phyloP scores from a whole-genome alignment of 2,888 invertebrate species.

The Trachelus troglodyta region DNA sequence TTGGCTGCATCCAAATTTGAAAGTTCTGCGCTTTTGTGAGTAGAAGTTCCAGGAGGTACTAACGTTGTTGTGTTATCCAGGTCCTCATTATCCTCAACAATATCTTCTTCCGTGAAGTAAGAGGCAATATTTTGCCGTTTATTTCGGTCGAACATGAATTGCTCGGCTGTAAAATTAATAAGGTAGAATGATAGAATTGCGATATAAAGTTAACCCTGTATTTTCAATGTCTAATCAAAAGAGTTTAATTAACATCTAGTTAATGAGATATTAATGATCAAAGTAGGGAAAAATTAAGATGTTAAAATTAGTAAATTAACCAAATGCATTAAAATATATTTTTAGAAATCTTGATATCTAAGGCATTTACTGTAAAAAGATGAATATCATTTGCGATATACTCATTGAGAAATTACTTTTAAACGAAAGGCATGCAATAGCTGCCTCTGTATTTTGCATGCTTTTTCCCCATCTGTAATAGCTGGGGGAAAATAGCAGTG shows the following conservation, averaged over 20 bases:
- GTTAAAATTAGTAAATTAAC: too few species aligned
- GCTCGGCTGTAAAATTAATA: slow-evolving; percentile 68
- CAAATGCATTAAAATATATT: too few species aligned
- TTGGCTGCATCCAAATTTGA: slow-evolving; percentile 78
- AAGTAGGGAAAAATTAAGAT: not conserved
- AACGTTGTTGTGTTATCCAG: slow-evolving; percentile 53
- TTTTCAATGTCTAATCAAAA: not conserved
- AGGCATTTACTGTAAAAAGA: too few species aligned
- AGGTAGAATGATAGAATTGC: not conserved
- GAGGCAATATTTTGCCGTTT: slow-evolving; percentile 79
- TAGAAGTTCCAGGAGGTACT: slow-evolving; percentile 31
- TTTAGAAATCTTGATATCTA: too few species aligned
- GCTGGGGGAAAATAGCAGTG: too few species aligned
- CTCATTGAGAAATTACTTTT: too few species aligned
- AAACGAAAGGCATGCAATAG: too few species aligned
- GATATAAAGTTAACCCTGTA: not conserved
- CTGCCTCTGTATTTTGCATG: too few species aligned
- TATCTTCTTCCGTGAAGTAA: slow-evolving; percentile 78
- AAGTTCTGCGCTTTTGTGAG: slow-evolving; percentile 68
- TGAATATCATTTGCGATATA: too few species aligned
- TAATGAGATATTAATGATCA: not conserved
- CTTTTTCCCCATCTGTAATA: too few species aligned
- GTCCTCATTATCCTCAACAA: slow-evolving; percentile 79
- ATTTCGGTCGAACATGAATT: slow-evolving; percentile 88
- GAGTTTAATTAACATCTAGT: not conserved